A percentile compares a stretch with the other conserved stretches of the same genome.
Evolutionary conservation across 1,140 invertebrate genomes (phyloP).

Genomic region (Arion vulgaris): DNA sequence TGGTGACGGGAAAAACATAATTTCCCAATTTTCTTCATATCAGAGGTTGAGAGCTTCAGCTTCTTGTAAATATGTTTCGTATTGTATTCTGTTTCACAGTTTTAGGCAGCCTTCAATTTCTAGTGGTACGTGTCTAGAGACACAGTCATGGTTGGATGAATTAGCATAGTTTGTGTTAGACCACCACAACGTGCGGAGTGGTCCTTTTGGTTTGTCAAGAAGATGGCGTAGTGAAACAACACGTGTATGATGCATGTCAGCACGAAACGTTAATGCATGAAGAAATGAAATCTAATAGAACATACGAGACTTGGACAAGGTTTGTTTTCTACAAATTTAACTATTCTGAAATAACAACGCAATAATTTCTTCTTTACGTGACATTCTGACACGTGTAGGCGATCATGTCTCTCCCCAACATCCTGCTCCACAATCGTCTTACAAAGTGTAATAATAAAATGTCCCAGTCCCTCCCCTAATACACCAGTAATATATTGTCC

Average conservation of each 20-base stretch:
- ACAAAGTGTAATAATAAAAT: no score
- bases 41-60: background rate
- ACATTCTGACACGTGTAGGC: no score
- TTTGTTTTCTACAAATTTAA: no score
- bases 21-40: conserved; percentile 13
- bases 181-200: background rate
- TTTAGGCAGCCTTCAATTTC: background rate
- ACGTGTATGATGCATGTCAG: background rate
- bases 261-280: background rate
- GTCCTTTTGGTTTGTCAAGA: background rate
- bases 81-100: background rate
- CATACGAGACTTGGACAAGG: no score
- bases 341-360: no score
- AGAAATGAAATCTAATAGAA: no score
- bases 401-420: no score
- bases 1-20: background rate
- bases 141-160: background rate
- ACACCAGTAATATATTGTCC: no score
- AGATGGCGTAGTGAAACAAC: background rate
- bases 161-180: background rate
- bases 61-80: conserved; percentile 5
- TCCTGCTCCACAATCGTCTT: no score
- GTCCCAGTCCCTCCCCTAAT: no score
- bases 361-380: no score
- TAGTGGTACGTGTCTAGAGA: background rate